Evolutionary conservation across 2,113 vertebrate genomes (phyloP), one percentile per base, ranked within the genome.

Genomic region (Bufo bufo): DNA sequence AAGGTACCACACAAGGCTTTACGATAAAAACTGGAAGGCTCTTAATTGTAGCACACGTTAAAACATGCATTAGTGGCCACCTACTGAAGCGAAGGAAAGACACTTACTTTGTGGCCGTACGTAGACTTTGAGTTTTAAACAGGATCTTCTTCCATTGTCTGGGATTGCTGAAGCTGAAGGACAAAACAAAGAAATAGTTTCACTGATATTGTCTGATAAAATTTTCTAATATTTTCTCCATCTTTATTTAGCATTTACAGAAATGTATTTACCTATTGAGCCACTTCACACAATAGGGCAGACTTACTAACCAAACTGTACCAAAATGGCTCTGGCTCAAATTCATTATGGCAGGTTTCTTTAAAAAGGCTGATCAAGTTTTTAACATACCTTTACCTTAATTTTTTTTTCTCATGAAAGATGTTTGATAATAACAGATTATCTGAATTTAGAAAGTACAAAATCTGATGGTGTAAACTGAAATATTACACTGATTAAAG

Each of bases 31-130:
- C 3, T 85, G 88, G 89, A 90, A 91, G 89, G 89, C 88, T 91
- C 81, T 91, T 93, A 92, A 92, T 89, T 91, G 92, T 90, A 93
- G 84, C 92, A 93, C 91, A 94, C 69, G 72, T 52, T 90, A 84
- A 91, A 93, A 91, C 94, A 94, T 90, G 91, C 63, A 6, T 91
- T 89, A 86, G 77, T 91, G 90, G 93, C 88, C 91, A 90, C 90
- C 91, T 91, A 92, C 0, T 0, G 90, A 90, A 91, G 87, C 89
- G 90, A 88, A 90, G 84, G 89, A 17, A 89, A 89, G 89, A 88
- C 89, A 97, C 98, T 97, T 96, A 99, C 98, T 99, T 96, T 97
- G 95, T 93, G 97, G 97, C 93, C 98, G 96, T 92, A 99, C 98
- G 91, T 97, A 99, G 92, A 99, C 98, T 94, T 97, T 99, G 90